Evolutionary conservation across 1,140 invertebrate genomes (phyloP).

Genomic region (Sycobia sp.): DNA sequence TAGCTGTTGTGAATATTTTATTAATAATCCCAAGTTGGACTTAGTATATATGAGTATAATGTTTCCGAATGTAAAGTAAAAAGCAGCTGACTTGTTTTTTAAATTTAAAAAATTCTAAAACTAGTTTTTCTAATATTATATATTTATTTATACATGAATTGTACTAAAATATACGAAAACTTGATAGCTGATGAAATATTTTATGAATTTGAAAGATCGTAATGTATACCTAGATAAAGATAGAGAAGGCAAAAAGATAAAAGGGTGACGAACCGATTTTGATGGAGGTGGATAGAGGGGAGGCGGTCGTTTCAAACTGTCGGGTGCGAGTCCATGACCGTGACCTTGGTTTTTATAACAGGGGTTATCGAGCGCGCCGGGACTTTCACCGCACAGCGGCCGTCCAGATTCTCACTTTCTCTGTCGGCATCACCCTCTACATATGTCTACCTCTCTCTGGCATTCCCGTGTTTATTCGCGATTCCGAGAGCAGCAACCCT

Average conservation of each 20-base stretch:
- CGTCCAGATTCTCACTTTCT: conserved; percentile 55
- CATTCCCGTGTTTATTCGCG: conserved; percentile 35
- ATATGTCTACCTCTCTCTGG: conserved; percentile 2
- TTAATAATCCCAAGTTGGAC: no score
- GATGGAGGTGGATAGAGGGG: conserved; percentile 29
- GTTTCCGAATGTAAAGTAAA: no score
- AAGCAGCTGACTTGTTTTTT: no score
- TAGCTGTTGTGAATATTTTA: no score
- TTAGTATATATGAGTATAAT: no score
- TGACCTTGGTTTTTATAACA: conserved; percentile 52
- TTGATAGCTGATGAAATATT: no score
- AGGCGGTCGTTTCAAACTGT: conserved; percentile 37
- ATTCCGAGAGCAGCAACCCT: conserved; percentile 10
- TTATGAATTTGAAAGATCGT: no score
- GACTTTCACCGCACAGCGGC: conserved; percentile 55
- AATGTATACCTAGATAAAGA: no score
- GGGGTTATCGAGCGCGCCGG: conserved; percentile 53
- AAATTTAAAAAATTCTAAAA: no score
- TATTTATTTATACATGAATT: no score
- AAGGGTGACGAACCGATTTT: conserved; percentile 27
- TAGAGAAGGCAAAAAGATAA: conserved; percentile 21
- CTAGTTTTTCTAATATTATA: no score
- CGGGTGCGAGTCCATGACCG: conserved; percentile 49
- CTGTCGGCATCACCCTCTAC: conserved; percentile 60
- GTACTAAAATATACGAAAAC: no score